Evolutionary conservation across 2,797 vertebrate genomes (phyloP), one percentile per base, ranked within the genome.

Genomic region (Hyperoplus lanceolatus): DNA sequence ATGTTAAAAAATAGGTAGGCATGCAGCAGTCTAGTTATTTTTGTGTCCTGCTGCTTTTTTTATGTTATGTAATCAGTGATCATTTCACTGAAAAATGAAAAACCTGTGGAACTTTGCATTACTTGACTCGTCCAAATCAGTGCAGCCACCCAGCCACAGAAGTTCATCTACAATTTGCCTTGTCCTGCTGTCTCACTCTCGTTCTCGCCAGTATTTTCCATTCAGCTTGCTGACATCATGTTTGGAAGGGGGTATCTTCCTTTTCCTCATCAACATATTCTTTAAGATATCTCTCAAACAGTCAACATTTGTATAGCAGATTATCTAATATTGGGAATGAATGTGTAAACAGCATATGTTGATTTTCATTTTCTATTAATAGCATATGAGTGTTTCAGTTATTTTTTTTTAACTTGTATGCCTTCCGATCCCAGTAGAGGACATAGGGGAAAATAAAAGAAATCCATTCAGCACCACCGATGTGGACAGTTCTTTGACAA

Each of bases 381-480:
- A 53, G 61, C 18, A 45, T 64, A 63, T 29, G 29, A 29, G 3
- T 29, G 29, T 29, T 29, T 29, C 29, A 29, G 15, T 10, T 15
- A 39, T 60, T 78, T 5, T 48, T 64, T 43, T 51, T 46, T 38
- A 6, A 58, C 10, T 7, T 45, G 68, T 42, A 56, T 61, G 21
- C 8, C 16, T 36, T 69, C 61, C 57, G 55, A 50, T 61, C 2
- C n/a, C 15, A 53, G n/a, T 6, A 36, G 12, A 55, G 6, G 13
- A 56, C 18, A 65, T 38, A 4, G 14, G 50, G 11, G 8, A 50
- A 46, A 55, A 50, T 11, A 74, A 53, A 55, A 11, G 4, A 18
- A 43, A 66, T 29, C 49, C 18, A 38, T 39, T 73, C 70, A 61
- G 65, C 75, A 64, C 42, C 42, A 53, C 54, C 38, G 61, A 14